Base-by-base conservation (phyloP, 2,113 vertebrate species). In the Varanus komodoensis region DNA sequence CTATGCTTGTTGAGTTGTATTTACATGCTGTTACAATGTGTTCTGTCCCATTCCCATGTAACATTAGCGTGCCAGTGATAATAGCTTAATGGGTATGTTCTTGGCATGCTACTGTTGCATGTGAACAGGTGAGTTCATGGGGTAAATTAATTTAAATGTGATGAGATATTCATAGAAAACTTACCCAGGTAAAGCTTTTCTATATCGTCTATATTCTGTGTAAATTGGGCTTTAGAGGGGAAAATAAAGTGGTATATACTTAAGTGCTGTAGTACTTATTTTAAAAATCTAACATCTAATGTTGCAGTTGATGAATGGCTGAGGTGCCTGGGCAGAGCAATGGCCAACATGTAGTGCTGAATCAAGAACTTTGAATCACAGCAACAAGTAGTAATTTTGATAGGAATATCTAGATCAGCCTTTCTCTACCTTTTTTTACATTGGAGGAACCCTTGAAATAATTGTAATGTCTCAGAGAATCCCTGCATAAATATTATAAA, bases 241-340 rank as follows among this genome's bases (percentile, higher is more conserved):
- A 11, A 6, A 48, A 80, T 54, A 68, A 80, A 68, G n/a, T 4
- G 27, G 61, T 34, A 84, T 44, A 27, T 6, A 38, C 14, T 3
- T 52, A 54, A 69, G 0, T 68, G 15, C 32, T 27, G 19, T 25
- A 84, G 14, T 29, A 1, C 48, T 52, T 67, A 25, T 81, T 88
- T 80, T 23, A n/a, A 83, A 25, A 87, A 25, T 14, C 12, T 78
- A n/a, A 32, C 48, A 12, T 0, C 1, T 50, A 6, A 21, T 81
- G 25, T 29, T 87, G 78, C n/a, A 88, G 50, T 29, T 88, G 48
- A 81, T 69, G 21, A 88, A 44, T 82, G n/a, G 12, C 44, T 86
- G 68, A 12, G 57, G 9, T 68, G 82, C 38, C 64, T 32, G n/a
- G 32, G 54, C 71, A 67, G 57, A 79, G 27, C 7, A 78, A 14